phyloP scores from a whole-genome alignment of 2,888 invertebrate species.

The Catocala fraxini region DNA sequence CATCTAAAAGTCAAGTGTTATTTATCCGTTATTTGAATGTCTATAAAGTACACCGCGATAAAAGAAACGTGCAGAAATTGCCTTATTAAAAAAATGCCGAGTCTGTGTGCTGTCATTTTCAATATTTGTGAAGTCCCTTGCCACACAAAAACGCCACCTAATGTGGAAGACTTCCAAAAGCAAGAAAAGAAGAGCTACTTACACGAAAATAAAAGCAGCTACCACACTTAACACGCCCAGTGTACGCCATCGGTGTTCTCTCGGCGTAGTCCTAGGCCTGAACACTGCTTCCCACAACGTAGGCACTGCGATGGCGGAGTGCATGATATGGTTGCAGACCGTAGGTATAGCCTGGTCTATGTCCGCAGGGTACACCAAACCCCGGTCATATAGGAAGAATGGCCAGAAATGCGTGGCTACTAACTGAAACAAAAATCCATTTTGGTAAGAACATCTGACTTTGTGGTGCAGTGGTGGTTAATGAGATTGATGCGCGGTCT shows the following conservation, averaged over 20 bases:
- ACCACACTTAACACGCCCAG: neutral
- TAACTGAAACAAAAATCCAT: constrained; percentile 30
- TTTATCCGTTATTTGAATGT: no score
- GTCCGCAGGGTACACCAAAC: constrained; percentile 40
- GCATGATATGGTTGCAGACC: constrained; percentile 52
- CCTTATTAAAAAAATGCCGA: no score
- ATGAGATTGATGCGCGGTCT: no score
- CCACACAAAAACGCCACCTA: no score
- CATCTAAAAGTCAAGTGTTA: no score
- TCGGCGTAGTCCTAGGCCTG: constrained; percentile 26
- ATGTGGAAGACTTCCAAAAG: no score
- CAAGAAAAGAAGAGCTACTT: constrained; percentile 22
- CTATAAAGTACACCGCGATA: no score
- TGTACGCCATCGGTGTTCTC: constrained; percentile 5
- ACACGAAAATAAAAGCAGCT: constrained; percentile 33
- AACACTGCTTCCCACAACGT: constrained; percentile 41
- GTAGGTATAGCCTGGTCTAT: constrained; percentile 40
- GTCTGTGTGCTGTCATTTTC: no score
- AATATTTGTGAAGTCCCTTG: no score
- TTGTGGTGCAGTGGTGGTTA: no score
- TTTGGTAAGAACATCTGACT: no score
- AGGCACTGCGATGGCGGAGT: constrained; percentile 33
- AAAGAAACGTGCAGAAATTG: no score
- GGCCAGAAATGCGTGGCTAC: constrained; percentile 43
- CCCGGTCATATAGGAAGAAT: constrained; percentile 45